These are phyloP conservation scores for Trimorus sp. DNA, from an alignment of 2,888 invertebrate genomes.

Conservation along the genomic window DNA sequence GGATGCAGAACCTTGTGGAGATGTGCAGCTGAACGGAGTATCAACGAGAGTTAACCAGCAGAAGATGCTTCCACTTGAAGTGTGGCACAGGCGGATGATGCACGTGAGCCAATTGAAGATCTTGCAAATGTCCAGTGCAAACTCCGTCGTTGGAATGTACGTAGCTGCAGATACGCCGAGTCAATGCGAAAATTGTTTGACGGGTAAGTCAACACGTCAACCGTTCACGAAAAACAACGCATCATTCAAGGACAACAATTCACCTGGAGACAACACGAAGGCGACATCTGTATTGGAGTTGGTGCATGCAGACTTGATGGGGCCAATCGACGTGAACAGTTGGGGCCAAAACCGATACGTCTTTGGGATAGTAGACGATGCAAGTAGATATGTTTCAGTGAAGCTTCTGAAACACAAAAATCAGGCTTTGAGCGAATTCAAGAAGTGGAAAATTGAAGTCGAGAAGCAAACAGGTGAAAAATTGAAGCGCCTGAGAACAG, in stretches of 20 bases:
- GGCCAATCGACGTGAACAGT: constrained; percentile 51
- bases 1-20: no score
- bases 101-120: constrained; percentile 49
- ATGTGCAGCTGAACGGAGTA: no score
- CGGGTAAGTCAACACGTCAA: constrained; percentile 56
- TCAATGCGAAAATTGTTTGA: constrained; percentile 45
- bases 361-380: constrained; percentile 49
- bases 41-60: no score
- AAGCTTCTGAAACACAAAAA: constrained; percentile 43
- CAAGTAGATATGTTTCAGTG: constrained; percentile 41
- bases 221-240: constrained; percentile 47
- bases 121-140: constrained; percentile 35
- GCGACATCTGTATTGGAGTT: constrained; percentile 45
- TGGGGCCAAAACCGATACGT: constrained; percentile 50
- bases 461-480: constrained; percentile 50
- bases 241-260: no score
- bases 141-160: constrained; percentile 42
- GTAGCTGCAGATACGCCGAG: constrained; percentile 25
- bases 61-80: no score
- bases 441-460: constrained; percentile 43
- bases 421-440: constrained; percentile 43
- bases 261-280: background rate
- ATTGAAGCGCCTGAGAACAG: constrained; percentile 32
- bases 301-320: constrained; percentile 64
- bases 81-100: constrained; percentile 55